Conservation (phyloP, 1,140 invertebrate species). For the Drosophila ogumai region DNA sequence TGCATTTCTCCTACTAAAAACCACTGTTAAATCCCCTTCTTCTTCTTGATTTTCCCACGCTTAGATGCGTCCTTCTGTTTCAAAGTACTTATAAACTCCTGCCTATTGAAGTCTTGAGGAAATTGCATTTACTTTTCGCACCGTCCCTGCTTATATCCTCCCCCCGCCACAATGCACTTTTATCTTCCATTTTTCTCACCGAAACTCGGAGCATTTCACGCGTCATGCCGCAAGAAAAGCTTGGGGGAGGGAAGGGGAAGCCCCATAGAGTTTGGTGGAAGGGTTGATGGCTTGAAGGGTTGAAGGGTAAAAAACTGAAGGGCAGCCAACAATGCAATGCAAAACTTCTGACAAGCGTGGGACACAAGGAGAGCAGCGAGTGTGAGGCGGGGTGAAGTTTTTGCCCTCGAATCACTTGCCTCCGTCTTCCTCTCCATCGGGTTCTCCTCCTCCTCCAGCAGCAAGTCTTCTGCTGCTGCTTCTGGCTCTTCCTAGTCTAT, state of each 20-base stretch:
- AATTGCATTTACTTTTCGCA: slow-evolving; percentile 65
- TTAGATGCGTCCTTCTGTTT: slow-evolving; percentile 26
- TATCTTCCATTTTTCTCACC: slow-evolving; percentile 64
- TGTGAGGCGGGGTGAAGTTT: slow-evolving; percentile 5
- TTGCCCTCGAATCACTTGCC: slow-evolving; percentile 21
- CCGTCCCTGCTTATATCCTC: neutral
- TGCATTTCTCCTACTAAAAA: neutral
- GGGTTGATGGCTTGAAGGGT: slow-evolving; percentile 20
- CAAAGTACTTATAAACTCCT: slow-evolving; percentile 63
- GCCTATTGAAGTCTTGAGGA: slow-evolving; percentile 73
- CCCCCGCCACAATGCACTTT: slow-evolving; percentile 17
- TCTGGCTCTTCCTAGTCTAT: slow-evolving; percentile 42
- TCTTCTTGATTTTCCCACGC: neutral
- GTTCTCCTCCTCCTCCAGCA: slow-evolving; percentile 2
- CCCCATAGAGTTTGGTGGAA: neutral
- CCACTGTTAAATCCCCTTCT: neutral
- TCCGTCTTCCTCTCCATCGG: slow-evolving; percentile 1
- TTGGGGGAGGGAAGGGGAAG: neutral
- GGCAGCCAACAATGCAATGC: slow-evolving; percentile 54
- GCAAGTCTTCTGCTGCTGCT: slow-evolving; percentile 6
- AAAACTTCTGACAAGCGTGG: slow-evolving; percentile 75
- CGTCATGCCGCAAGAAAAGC: slow-evolving; percentile 60
- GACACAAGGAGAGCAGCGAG: slow-evolving; percentile 12
- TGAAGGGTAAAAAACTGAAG: slow-evolving; percentile 33
- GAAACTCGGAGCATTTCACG: slow-evolving; percentile 70